Percentiles rank a stretch among this genome's conserved stretches.
These are phyloP conservation scores for Zophobas atratus DNA, from an alignment of 1,140 invertebrate genomes.

Conservation along the genomic window DNA sequence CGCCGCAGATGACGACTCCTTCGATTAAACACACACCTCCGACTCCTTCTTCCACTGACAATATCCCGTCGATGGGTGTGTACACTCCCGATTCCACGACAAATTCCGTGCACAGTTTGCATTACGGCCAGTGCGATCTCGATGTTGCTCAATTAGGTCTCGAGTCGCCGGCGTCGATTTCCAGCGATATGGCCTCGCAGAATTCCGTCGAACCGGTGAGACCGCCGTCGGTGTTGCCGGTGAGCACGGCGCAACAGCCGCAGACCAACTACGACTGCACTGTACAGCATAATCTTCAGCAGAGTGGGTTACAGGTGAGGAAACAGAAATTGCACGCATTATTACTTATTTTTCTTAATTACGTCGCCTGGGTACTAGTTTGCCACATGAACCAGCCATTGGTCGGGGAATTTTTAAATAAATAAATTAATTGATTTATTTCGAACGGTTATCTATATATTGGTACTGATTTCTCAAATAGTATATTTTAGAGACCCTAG, in stretches of 20 bases:
- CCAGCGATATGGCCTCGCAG: slow-evolving; percentile 86
- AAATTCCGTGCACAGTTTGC: slow-evolving; percentile 86
- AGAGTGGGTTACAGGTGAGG: slow-evolving; percentile 68
- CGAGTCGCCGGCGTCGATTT: slow-evolving; percentile 90
- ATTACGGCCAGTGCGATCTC: slow-evolving; percentile 85
- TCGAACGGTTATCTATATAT: too few relatives aligned
- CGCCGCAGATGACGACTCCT: slow-evolving; percentile 53
- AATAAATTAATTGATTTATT: too few relatives aligned
- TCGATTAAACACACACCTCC: slow-evolving; percentile 72
- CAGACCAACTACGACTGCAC: slow-evolving; percentile 72
- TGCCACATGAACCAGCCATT: too few relatives aligned
- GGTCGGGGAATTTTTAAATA: too few relatives aligned
- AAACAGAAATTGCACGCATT: too few relatives aligned
- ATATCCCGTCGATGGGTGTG: slow-evolving; percentile 84
- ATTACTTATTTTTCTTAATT: too few relatives aligned
- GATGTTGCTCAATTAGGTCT: slow-evolving; percentile 87
- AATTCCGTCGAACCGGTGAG: slow-evolving; percentile 79
- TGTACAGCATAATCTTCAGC: slow-evolving; percentile 73
- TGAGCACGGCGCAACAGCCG: slow-evolving; percentile 73
- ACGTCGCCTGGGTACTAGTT: too few relatives aligned
- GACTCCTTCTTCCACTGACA: slow-evolving; percentile 71
- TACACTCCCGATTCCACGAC: slow-evolving; percentile 89
- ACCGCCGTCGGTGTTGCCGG: slow-evolving; percentile 69
- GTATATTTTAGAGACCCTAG: too few relatives aligned
- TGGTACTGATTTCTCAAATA: too few relatives aligned